These are phyloP conservation scores for Geotrupes spiniger DNA, from an alignment of 2,888 invertebrate species.

Conservation along the genomic window DNA sequence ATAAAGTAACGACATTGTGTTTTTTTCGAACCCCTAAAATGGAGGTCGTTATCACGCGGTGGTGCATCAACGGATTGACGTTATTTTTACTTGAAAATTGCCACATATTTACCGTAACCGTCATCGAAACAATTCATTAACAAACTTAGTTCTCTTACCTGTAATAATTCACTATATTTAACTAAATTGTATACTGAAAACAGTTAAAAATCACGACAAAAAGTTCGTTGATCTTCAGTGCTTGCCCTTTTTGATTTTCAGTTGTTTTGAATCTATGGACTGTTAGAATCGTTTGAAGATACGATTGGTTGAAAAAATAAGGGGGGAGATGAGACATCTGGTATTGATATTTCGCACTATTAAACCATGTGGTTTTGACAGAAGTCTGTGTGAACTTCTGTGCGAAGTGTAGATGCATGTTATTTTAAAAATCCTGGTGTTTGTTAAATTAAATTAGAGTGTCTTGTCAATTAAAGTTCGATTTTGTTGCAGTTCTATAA, in stretches of 20 bases:
- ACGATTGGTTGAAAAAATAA: constrained; percentile 34
- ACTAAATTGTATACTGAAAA: neutral
- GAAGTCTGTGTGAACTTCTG: neutral
- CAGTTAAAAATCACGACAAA: constrained; percentile 8
- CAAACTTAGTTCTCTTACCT: neutral
- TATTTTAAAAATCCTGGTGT: too few species aligned
- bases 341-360: constrained; percentile 10
- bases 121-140: neutral
- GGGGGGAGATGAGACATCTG: constrained; percentile 13
- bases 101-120: neutral
- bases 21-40: constrained; percentile 18
- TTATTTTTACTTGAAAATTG: neutral
- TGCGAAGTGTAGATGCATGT: too few species aligned
- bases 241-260: constrained; percentile 37
- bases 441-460: too few species aligned
- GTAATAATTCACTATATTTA: constrained; percentile 2
- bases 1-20: neutral
- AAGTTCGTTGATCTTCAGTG: constrained; percentile 29
- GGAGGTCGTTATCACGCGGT: constrained; percentile 14
- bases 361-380: constrained; percentile 22
- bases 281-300: constrained; percentile 30
- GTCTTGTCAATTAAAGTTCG: too few species aligned
- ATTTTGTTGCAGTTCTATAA: neutral
- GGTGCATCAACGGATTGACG: neutral
- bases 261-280: constrained; percentile 41